Conservation (phyloP, 2,888 invertebrate genomes). For the Drosophila birchii region DNA sequence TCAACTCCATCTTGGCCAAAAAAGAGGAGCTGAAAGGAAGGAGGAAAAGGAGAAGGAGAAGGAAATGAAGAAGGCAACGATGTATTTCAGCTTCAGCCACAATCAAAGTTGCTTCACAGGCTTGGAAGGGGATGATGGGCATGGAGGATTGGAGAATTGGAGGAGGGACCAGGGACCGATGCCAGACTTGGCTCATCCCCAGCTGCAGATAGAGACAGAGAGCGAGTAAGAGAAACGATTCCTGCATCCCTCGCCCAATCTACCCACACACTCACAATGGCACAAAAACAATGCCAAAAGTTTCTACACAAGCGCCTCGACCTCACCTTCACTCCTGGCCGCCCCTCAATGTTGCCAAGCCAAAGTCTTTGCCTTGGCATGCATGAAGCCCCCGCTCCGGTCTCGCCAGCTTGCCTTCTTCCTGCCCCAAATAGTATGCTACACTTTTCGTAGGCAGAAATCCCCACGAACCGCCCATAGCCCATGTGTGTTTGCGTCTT, state of each 20-base stretch:
- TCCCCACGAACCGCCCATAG: constrained; percentile 15
- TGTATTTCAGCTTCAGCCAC: constrained; percentile 75
- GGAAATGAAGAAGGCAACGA: constrained; percentile 64
- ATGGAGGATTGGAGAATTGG: constrained; percentile 5
- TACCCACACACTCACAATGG: constrained; percentile 46
- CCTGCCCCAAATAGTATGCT: constrained; percentile 60
- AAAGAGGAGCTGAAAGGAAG: constrained; percentile 58
- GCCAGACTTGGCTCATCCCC: constrained; percentile 77
- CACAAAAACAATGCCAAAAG: constrained; percentile 80
- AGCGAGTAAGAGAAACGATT: constrained; percentile 33
- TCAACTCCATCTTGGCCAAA: constrained; percentile 80
- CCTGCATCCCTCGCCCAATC: constrained; percentile 43
- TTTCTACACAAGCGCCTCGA: constrained; percentile 60
- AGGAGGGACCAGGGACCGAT: constrained; percentile 35
- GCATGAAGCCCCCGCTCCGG: constrained; percentile 41
- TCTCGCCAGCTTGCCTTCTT: constrained; percentile 26
- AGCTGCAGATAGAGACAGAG: constrained; percentile 38
- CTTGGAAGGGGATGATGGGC: constrained; percentile 48
- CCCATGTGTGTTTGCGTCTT: constrained; percentile 53
- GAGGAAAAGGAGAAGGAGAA: constrained; percentile 52
- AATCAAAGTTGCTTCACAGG: constrained; percentile 79
- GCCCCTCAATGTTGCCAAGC: constrained; percentile 74
- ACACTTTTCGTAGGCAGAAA: constrained; percentile 71
- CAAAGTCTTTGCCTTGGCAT: constrained; percentile 71
- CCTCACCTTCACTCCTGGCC: constrained; percentile 69